Evolutionary conservation across 2,113 vertebrate species (phyloP).

Genomic region (Hucho hucho): DNA sequence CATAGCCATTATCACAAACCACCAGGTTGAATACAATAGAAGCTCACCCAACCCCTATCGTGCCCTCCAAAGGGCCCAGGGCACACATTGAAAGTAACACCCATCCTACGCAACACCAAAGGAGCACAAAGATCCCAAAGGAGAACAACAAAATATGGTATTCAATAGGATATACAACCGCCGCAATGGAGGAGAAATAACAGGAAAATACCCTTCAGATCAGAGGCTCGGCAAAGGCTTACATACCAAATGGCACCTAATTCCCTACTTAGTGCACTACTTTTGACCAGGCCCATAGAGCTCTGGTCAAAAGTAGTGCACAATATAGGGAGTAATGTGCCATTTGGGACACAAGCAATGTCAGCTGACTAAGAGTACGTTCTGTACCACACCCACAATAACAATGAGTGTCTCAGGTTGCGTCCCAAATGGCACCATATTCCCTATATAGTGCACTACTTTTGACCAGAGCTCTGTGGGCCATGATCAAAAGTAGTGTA

Average conservation of each 20-base stretch:
- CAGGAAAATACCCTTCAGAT: conserved; percentile 31
- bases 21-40: background rate
- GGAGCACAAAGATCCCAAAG: conserved; percentile 6
- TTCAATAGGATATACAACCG: background rate
- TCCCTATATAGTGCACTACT: too few species aligned
- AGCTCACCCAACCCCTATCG: background rate
- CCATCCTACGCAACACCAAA: conserved; percentile 41
- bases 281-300: too few species aligned
- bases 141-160: conserved; percentile 20
- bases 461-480: too few species aligned
- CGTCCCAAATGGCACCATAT: too few species aligned
- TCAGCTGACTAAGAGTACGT: conserved; percentile 15
- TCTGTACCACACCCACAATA: conserved; percentile 16
- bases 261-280: too few species aligned
- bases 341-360: background rate
- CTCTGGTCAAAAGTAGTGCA: background rate
- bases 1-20: background rate
- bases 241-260: too few species aligned
- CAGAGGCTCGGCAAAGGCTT: background rate
- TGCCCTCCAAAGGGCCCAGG: background rate
- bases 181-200: conserved; percentile 10
- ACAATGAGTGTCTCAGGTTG: conserved; percentile 29
- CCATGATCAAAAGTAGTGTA: too few species aligned
- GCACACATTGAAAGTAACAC: conserved; percentile 5
- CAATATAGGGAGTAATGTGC: background rate